phyloP scores from a whole-genome alignment of 2,113 vertebrate species.

The Apeltes quadracus region DNA sequence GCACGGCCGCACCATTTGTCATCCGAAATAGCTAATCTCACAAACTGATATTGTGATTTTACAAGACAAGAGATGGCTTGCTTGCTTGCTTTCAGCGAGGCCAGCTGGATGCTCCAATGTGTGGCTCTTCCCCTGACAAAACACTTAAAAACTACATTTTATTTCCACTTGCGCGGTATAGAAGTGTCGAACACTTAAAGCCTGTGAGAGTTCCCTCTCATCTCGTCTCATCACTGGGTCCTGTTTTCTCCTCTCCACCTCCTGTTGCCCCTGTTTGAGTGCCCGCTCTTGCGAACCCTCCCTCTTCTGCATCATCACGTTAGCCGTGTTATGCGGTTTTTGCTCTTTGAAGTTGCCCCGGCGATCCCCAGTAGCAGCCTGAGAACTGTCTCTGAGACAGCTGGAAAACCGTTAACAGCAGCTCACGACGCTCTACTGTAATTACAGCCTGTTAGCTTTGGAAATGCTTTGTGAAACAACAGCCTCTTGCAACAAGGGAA shows the following conservation, averaged over 20 bases:
- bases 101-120: neutral
- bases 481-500: slow-evolving; percentile 9
- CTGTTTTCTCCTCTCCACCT: neutral
- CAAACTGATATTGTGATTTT: neutral
- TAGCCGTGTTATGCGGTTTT: neutral
- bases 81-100: neutral
- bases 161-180: neutral
- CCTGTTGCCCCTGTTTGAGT: neutral
- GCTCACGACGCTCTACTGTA: slow-evolving; percentile 24
- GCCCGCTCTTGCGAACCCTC: slow-evolving; percentile 3
- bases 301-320: neutral
- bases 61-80: neutral
- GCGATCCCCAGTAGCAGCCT: slow-evolving; percentile 20
- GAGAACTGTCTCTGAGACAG: slow-evolving; percentile 44
- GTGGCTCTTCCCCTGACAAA: neutral
- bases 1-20: neutral
- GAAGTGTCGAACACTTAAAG: neutral
- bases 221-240: too few species aligned
- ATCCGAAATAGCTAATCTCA: neutral
- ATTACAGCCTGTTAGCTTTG: slow-evolving; percentile 54
- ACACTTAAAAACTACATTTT: neutral
- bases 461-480: slow-evolving; percentile 47
- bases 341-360: slow-evolving; percentile 13
- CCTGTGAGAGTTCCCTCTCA: too few species aligned
- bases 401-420: slow-evolving; percentile 54